Base-by-base conservation (phyloP, 2,113 vertebrate species). In the Danionella cerebrum region DNA sequence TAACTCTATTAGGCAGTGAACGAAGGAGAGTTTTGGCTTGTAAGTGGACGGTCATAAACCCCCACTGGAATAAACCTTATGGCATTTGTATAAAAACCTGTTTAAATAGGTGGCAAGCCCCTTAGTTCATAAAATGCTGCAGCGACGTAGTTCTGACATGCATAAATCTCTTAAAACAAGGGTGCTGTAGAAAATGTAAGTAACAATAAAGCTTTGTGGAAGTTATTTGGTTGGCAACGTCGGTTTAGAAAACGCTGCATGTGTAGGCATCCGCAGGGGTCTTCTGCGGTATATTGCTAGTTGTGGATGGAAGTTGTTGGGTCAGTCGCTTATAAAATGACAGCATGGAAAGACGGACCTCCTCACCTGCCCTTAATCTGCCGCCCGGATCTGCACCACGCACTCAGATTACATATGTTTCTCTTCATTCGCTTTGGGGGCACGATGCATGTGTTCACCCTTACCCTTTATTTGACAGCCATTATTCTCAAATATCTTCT, bases 281-380 rank as follows among this genome's bases (percentile, higher is more conserved):
- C 58, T 59, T 52, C 19, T 8, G 16, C 39, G 31, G 25, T 41
- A 71, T 76, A 71, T 74, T 76, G 68, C 21, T 39, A 76, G 65
- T 62, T 71, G 71, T 65, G 65, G 71, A 76, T 29, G 58, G 77
- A 76, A 60, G 54, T 16, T 18, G 25, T 33, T 47, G 19, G 16
- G 12, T 29, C 33, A 50, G 57, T 60, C 31, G 55, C 63, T 41
- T 66, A 54, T 11, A 35, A 53, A 71, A 57, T 63, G 77, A 59
- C 72, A 47, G 42, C 47, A 52, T 69, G 13, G 29, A 67, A 59
- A 60, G 70, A 73, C 62, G 62, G 76, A 72, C 50, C 8, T 48
- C 55, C 70, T 76, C 68, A 79, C 74, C 74, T 76, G 71, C 69
- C 73, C 74, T 65, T 70, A 76, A 74, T 79, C 70, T 70, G 13